Evolutionary conservation across 2,797 vertebrate species (phyloP), one percentile per base, ranked within the genome.

Genomic region (Scyliorhinus canicula): DNA sequence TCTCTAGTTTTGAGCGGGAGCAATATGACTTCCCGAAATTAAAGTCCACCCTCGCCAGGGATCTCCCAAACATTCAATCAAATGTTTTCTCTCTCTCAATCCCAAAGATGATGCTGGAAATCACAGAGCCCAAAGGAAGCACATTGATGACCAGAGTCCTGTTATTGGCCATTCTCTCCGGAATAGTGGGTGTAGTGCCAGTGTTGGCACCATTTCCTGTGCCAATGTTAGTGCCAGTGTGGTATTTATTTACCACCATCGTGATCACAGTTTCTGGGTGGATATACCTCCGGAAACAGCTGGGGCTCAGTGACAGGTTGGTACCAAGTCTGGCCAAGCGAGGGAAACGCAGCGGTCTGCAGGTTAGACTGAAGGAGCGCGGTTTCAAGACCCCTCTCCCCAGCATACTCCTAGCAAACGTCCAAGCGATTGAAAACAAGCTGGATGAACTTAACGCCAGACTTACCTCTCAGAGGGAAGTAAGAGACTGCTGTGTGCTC

Each of bases 11-110:
- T 21, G 26, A 93, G 7, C 24, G 44, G 91, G 6, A 47, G 1
- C 4, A 47, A 93, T 93, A 93, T 47, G 91, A 93, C 40, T 93
- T 93, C 67, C 91, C 63, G 8, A 28, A 67, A 47, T 47, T 93
- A 93, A 67, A 44, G 40, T 12, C n/a, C 16, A 47, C n/a, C 63
- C 91, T 93, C 4, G 63, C 40, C 91, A 93, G 11, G 40, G 0
- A 93, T 93, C 60, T 67, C 91, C 63, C 0, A 7, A 93, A 24
- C 1, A 93, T 93, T 9, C 47, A 47, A 47, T 93, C 28, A 93
- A 65, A 28, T 11, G 40, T 4, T 40, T 67, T 93, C 91, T 12
- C 19, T 7, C 40, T 69, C 60, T 21, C n/a, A 28, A 9, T 67
- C 40, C 60, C 60, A 44, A 65, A 67, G 26, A 93, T 93, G 24